Base-by-base conservation (phyloP, 2,888 invertebrate species). In the Taenaris catops region DNA sequence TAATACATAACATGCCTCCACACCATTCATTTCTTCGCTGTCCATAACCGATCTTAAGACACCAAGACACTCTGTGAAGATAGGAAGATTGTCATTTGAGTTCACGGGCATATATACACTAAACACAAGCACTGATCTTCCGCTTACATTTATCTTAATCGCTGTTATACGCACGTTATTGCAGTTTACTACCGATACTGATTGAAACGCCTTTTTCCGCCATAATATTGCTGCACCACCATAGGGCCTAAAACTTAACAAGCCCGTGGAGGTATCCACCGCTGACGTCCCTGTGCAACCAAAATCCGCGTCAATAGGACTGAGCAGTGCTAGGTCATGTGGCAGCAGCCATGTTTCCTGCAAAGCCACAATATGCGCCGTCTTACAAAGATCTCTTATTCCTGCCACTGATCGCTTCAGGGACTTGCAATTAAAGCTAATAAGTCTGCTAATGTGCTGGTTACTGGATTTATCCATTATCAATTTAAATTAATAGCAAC, bases 171-270 rank as follows among this genome's bases (percentile, higher is more conserved):
- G 44, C 10, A 20, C 32, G 35, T 27, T 49, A 8, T 23, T 10
- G 34, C 54, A 51, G 17, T 46, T 21, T 5, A 56, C 18, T 3
- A 54, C 37, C 3, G 46, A 27, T 2, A 57, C 55, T 0, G 29
- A 25, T 1, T 34, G 25, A 8, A 54, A 54, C 4, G 28, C 12
- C 10, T 11, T 10, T 7, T 41, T 50, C 9, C 48, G 25, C 52
- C 53, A 56, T 5, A 57, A 16, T 1, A 55, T n/a, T 1, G 51
- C 55, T 3, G 48, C 47, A 1, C 47, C 49, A 2, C 49, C 50
- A 25, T 44, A 34, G 0, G 41, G 49, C 6, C 49, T 32, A 4
- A 47, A 51, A 1, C 40, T 37, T 1, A 55, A 28, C 0, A 52
- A 10, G 0, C 46, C 51, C 2, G 36, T 25, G 0, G 47, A 28